Conservation (phyloP, 2,888 invertebrate species). For the Eupithecia dodoneata region DNA sequence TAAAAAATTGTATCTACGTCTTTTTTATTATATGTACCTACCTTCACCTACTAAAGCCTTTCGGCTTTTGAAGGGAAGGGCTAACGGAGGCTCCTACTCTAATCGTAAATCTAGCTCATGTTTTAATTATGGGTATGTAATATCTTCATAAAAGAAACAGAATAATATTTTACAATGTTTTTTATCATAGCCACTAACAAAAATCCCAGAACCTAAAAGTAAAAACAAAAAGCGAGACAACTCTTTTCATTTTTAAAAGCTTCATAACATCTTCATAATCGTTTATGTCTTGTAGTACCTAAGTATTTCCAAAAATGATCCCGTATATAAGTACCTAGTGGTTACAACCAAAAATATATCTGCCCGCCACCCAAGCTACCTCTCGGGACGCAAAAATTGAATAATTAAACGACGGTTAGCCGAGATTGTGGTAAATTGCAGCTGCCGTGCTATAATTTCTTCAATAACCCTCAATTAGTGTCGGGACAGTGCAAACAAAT, state of each 20-base stretch:
- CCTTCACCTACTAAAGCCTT: too few species aligned
- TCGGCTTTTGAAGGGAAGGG: neutral
- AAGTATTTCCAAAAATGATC: neutral
- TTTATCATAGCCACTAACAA: neutral
- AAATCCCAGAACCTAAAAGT: neutral
- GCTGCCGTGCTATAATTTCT: constrained; percentile 69
- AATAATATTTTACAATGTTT: neutral
- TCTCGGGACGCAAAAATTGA: constrained; percentile 47
- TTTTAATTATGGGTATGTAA: neutral
- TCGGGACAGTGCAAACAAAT: constrained; percentile 70
- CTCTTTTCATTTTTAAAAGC: neutral
- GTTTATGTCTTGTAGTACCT: neutral
- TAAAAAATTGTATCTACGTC: neutral
- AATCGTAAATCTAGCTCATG: neutral
- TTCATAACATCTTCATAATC: neutral
- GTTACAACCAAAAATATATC: constrained; percentile 35
- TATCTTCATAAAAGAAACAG: neutral
- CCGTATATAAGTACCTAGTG: constrained; percentile 11
- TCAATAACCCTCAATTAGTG: constrained; percentile 69
- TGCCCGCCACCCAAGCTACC: constrained; percentile 38
- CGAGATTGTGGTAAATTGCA: constrained; percentile 70
- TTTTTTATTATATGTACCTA: neutral
- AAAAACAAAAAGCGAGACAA: neutral
- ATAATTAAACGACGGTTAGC: constrained; percentile 52
- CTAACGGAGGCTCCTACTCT: neutral